phyloP scores from a whole-genome alignment of 2,797 vertebrate genomes.

The Austrolebias charrua region DNA sequence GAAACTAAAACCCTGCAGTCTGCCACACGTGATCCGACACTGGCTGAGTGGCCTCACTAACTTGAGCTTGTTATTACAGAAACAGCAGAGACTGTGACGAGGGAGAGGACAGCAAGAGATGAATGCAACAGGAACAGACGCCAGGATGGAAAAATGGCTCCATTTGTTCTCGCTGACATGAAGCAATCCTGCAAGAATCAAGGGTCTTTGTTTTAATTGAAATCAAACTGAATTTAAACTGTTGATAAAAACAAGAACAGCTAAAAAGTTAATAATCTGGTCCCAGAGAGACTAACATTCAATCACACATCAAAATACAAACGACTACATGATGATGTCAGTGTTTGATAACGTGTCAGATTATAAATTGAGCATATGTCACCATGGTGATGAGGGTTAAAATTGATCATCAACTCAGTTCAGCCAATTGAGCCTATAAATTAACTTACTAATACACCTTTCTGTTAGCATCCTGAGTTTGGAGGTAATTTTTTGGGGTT shows the following conservation, averaged over 20 bases:
- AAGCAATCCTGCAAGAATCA: background rate
- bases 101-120: constrained; percentile 38
- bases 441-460: no score
- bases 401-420: no score
- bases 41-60: constrained; percentile 48
- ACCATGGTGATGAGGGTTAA: no score
- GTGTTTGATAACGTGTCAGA: no score
- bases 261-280: background rate
- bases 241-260: background rate
- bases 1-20: constrained; percentile 33
- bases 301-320: no score
- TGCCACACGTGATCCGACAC: constrained; percentile 59
- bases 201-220: background rate
- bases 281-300: background rate
- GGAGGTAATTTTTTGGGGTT: no score
- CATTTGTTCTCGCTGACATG: background rate
- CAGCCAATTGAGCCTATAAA: no score
- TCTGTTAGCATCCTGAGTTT: no score
- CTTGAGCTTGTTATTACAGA: constrained; percentile 40
- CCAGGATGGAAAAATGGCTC: constrained; percentile 8
- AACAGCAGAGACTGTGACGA: constrained; percentile 38
- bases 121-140: constrained; percentile 13
- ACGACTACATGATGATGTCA: no score
- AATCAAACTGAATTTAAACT: background rate
- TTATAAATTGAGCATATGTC: no score